Percentiles rank a stretch among this genome's conserved stretches.
These are phyloP conservation scores for Scomber japonicus DNA, from an alignment of 2,113 vertebrate genomes.

Conservation along the genomic window DNA sequence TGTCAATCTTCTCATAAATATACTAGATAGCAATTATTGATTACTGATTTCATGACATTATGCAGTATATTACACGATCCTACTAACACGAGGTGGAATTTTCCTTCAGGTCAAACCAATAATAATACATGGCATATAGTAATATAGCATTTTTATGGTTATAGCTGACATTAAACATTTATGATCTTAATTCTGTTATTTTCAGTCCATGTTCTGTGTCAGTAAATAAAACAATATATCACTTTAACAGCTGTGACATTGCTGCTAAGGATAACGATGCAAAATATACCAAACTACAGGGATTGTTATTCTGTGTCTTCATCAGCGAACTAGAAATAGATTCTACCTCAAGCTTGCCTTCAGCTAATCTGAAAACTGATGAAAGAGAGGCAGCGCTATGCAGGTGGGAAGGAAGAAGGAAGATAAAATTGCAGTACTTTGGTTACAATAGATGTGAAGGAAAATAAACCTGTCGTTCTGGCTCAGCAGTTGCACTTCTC, in stretches of 20 bases:
- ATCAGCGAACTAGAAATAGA: constrained; percentile 59
- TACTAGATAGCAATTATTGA: background rate
- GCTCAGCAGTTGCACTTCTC: constrained; percentile 1
- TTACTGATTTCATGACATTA: background rate
- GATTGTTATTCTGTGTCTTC: constrained; percentile 28
- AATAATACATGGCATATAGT: background rate
- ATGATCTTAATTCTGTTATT: constrained; percentile 3
- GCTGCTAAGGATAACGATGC: constrained; percentile 13
- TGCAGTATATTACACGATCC: background rate
- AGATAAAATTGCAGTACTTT: constrained; percentile 17
- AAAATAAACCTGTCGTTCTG: constrained; percentile 35
- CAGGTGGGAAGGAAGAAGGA: background rate
- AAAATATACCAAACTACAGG: constrained; percentile 25
- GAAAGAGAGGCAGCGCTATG: constrained; percentile 28
- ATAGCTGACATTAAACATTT: constrained; percentile 25
- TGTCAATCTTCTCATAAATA: too few relatives aligned
- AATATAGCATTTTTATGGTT: background rate
- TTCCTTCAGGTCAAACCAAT: background rate
- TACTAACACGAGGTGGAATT: background rate
- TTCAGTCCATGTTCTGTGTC: constrained; percentile 2
- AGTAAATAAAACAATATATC: constrained; percentile 12
- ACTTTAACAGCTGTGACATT: background rate
- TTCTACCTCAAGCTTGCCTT: constrained; percentile 55
- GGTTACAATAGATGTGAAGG: constrained; percentile 19
- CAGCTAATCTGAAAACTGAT: constrained; percentile 47